Conservation (phyloP, 2,888 invertebrate species). For the Ophioninae sp. region DNA sequence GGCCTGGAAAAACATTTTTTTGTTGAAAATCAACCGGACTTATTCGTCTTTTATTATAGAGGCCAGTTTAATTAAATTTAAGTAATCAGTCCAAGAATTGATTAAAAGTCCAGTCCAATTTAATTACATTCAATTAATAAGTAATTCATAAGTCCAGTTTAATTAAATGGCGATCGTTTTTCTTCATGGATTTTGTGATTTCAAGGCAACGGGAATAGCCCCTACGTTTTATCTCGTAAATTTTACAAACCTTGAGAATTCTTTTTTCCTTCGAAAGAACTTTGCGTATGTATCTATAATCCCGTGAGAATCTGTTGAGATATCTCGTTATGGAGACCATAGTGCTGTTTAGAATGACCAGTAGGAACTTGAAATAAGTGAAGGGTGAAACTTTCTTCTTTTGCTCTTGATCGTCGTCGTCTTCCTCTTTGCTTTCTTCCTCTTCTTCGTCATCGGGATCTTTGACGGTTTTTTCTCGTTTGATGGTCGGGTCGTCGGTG, state of each 20-base stretch:
- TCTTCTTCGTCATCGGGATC: slow-evolving; percentile 69
- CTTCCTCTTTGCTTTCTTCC: slow-evolving; percentile 27
- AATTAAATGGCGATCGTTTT: not conserved
- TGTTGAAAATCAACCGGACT: not conserved
- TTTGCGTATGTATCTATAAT: slow-evolving; percentile 96
- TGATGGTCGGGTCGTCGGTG: slow-evolving; percentile 13
- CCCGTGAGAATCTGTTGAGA: slow-evolving; percentile 93
- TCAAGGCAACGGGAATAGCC: not conserved
- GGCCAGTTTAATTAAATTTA: too few species aligned
- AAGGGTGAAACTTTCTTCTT: slow-evolving; percentile 82
- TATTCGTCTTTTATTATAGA: too few species aligned
- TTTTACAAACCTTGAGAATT: slow-evolving; percentile 88
- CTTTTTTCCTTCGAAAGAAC: slow-evolving; percentile 95
- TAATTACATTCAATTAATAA: too few species aligned
- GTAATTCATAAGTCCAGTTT: too few species aligned
- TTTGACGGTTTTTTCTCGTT: slow-evolving; percentile 72
- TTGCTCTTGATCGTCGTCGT: slow-evolving; percentile 27
- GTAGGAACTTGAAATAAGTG: slow-evolving; percentile 83
- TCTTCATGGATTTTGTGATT: not conserved
- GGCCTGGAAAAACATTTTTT: slow-evolving; percentile 82
- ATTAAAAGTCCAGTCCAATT: too few species aligned
- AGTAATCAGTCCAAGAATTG: too few species aligned
- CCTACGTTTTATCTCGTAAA: not conserved
- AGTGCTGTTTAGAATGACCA: slow-evolving; percentile 89
- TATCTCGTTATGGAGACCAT: slow-evolving; percentile 92